phyloP scores from a whole-genome alignment of 30 jellyfish, hydroid and myxozoan species.

The Mastigias papua region DNA sequence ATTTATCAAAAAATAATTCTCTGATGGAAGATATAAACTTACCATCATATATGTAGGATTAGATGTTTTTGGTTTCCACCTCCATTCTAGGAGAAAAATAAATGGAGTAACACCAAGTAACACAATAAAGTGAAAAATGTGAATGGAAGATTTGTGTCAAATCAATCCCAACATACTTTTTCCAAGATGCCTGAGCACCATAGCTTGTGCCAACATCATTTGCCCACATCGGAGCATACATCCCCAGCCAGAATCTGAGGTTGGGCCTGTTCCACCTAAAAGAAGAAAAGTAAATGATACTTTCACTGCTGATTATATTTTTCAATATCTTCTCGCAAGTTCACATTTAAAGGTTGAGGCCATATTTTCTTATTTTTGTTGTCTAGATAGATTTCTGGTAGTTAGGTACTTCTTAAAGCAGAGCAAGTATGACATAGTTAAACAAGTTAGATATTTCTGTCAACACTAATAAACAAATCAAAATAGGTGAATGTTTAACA shows the following conservation, averaged over 20 bases:
- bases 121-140: neutral
- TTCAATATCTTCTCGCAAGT: no score
- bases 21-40: neutral
- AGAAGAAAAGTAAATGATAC: neutral
- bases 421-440: no score
- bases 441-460: no score
- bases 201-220: constrained; percentile 98
- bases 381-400: no score
- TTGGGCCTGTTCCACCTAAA: constrained; percentile 99
- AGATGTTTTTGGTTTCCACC: constrained; percentile 82
- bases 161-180: constrained; percentile 63
- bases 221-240: constrained; percentile 99
- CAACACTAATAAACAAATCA: no score
- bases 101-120: neutral
- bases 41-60: constrained; percentile 86
- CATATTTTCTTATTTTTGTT: no score
- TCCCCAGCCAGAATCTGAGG: constrained; percentile 99
- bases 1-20: neutral
- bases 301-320: no score
- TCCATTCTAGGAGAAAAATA: constrained; percentile 79
- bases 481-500: no score
- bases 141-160: neutral
- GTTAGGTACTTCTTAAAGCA: no score
- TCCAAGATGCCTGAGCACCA: constrained; percentile 93
- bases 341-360: no score